These are phyloP conservation scores for Acleris cristana DNA, from an alignment of 2,888 invertebrate genomes.

Conservation along the genomic window DNA sequence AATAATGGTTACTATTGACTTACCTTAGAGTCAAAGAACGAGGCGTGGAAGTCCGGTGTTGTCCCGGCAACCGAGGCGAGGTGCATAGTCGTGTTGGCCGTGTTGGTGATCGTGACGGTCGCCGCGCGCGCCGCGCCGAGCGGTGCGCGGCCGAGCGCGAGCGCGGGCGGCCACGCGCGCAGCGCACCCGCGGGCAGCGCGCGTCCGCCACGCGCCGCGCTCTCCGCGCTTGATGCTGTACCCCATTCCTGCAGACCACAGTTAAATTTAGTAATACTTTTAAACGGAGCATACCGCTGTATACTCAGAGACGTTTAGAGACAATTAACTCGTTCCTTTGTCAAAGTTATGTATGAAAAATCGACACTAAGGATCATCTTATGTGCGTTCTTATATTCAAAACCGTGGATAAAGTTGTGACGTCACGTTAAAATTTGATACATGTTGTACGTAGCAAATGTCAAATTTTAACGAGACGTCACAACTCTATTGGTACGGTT, in stretches of 20 bases:
- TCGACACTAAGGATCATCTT: too few species aligned
- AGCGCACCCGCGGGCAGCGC: slow-evolving; percentile 55
- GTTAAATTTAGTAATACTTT: too few species aligned
- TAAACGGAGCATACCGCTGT: too few species aligned
- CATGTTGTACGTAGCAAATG: too few species aligned
- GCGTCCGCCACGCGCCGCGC: slow-evolving; percentile 42
- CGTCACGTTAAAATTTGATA: too few species aligned
- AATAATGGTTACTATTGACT: not conserved
- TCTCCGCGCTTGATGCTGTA: slow-evolving; percentile 44
- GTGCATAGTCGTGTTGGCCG: slow-evolving; percentile 94
- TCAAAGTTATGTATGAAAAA: too few species aligned
- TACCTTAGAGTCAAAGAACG: slow-evolving; percentile 98
- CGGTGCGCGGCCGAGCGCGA: slow-evolving; percentile 86
- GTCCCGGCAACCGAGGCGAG: slow-evolving; percentile 97
- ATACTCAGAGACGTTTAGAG: too few species aligned
- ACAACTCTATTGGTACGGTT: too few species aligned
- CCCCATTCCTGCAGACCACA: slow-evolving; percentile 65
- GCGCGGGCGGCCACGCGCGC: slow-evolving; percentile 74
- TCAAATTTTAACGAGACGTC: too few species aligned
- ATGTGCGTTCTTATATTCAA: too few species aligned
- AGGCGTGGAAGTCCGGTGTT: slow-evolving; percentile 97
- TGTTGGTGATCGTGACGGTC: slow-evolving; percentile 94
- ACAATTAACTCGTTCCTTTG: too few species aligned
- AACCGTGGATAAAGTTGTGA: too few species aligned
- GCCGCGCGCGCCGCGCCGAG: slow-evolving; percentile 94